phyloP scores from a whole-genome alignment of 2,888 invertebrate species.

The Ormyrus rosae region DNA sequence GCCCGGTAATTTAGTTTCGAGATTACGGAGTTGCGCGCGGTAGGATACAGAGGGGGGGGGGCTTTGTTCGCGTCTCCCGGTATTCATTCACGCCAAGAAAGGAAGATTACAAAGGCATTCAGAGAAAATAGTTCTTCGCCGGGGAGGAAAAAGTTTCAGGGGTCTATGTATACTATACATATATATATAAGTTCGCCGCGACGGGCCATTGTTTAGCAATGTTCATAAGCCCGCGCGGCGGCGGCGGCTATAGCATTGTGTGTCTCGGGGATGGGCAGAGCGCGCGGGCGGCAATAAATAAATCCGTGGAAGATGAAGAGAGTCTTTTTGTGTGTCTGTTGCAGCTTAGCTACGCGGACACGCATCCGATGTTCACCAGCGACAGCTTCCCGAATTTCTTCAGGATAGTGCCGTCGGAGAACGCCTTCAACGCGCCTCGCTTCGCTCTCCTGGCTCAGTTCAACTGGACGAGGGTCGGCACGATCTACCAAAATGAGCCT shows the following conservation, averaged over 20 bases:
- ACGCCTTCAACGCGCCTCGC: conserved; percentile 95
- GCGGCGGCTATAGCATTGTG: too few relatives aligned
- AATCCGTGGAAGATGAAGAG: neutral
- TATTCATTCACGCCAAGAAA: conserved; percentile 27
- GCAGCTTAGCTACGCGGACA: conserved; percentile 96
- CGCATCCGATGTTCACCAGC: conserved; percentile 96
- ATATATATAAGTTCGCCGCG: neutral
- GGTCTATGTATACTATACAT: too few relatives aligned
- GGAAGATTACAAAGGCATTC: conserved; percentile 44
- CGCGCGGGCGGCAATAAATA: neutral
- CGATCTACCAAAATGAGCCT: conserved; percentile 97
- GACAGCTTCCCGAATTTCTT: conserved; percentile 97
- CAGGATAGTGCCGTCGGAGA: conserved; percentile 96
- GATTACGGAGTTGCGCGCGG: conserved; percentile 26
- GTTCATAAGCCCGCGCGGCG: neutral
- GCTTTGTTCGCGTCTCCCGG: conserved; percentile 28
- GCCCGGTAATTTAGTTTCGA: conserved; percentile 33
- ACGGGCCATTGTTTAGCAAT: conserved; percentile 6
- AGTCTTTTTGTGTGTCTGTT: conserved; percentile 62
- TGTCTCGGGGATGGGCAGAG: neutral
- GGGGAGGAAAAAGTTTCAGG: conserved; percentile 8
- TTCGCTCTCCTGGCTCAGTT: conserved; percentile 91
- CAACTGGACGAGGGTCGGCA: conserved; percentile 98
- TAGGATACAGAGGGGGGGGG: neutral
- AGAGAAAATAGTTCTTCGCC: conserved; percentile 17